Conservation (phyloP, 53 echinoderm and acorn worm species). For the Holothuria leucospilota region DNA sequence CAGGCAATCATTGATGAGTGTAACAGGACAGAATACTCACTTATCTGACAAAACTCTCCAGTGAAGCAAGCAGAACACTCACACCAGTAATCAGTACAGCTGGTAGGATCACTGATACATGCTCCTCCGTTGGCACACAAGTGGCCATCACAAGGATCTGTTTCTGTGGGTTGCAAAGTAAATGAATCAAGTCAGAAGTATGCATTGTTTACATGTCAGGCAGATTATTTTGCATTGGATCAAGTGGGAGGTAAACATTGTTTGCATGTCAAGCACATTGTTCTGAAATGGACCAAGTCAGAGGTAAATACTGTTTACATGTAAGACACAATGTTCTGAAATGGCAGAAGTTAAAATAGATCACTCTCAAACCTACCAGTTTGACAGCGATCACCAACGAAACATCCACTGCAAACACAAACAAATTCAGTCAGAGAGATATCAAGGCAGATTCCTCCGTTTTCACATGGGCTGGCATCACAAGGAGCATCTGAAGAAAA, state of each 20-base stretch:
- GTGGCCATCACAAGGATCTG: conserved; percentile 77
- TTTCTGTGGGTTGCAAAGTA: conserved; percentile 44
- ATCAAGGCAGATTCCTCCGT: conserved; percentile 80
- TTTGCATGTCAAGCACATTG: too few species aligned
- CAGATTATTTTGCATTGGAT: too few species aligned
- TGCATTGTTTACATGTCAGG: too few species aligned
- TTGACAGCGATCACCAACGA: conserved; percentile 76
- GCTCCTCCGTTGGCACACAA: conserved; percentile 75
- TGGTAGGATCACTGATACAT: conserved; percentile 63
- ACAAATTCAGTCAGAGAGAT: conserved; percentile 62
- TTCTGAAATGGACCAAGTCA: too few species aligned
- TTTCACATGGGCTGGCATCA: conserved; percentile 68
- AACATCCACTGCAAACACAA: conserved; percentile 87
- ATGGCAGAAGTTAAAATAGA: too few species aligned
- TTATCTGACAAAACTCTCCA: conserved; percentile 80
- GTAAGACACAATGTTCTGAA: too few species aligned
- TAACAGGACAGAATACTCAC: conserved; percentile 55
- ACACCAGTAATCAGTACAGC: conserved; percentile 87
- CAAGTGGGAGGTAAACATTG: too few species aligned
- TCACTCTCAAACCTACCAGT: conserved; percentile 57
- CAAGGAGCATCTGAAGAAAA: conserved; percentile 72
- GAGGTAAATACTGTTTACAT: too few species aligned
- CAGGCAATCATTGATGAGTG: too few species aligned
- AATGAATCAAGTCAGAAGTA: background rate
- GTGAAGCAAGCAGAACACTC: conserved; percentile 84